Conservation (phyloP, 2,888 invertebrate species). For the Balanococcus diminutus region DNA sequence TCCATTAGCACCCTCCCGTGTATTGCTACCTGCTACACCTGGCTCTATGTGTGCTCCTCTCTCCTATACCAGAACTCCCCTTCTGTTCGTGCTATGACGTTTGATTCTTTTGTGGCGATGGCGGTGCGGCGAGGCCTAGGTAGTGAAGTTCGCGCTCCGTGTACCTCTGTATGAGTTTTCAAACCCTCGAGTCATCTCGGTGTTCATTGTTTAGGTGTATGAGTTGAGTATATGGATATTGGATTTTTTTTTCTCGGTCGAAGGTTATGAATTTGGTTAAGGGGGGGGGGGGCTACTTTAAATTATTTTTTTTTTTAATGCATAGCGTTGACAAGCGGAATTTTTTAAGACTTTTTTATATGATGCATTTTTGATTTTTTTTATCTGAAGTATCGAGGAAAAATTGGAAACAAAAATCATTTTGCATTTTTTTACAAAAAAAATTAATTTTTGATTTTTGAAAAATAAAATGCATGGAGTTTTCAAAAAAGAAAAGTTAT, state of each 20-base stretch:
- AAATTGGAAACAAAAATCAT: no score
- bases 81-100: not conserved
- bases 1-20: constrained; percentile 49
- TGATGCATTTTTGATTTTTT: no score
- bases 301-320: no score
- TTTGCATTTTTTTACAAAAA: no score
- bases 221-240: not conserved
- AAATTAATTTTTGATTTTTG: no score
- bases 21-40: constrained; percentile 50
- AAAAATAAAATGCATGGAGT: no score
- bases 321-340: no score
- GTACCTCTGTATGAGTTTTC: not conserved
- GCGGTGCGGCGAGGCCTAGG: not conserved
- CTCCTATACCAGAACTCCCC: constrained; percentile 9
- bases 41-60: not conserved
- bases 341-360: no score
- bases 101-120: constrained; percentile 45
- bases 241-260: not conserved
- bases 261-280: constrained; percentile 10
- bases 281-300: no score
- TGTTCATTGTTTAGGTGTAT: constrained; percentile 30
- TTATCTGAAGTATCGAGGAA: no score
- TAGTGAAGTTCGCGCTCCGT: not conserved
- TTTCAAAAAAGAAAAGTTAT: no score
- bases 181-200: constrained; percentile 46